Base-by-base conservation (phyloP, 2,888 invertebrate genomes). In the Drosophila lacicola region DNA sequence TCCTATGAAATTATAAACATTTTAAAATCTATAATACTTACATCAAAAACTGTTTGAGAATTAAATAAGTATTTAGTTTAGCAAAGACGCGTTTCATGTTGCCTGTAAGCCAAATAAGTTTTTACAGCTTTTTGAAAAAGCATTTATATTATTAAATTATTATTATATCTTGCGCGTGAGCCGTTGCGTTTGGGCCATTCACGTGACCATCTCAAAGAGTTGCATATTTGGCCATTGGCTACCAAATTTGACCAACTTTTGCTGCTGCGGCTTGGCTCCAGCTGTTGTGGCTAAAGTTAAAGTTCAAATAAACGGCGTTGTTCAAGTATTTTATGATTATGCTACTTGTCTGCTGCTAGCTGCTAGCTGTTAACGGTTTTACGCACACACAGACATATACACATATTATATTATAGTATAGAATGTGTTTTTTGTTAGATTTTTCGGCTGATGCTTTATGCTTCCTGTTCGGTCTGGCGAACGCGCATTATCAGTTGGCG, bases 261-360 rank as follows among this genome's bases (percentile, higher is more conserved):
- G 29, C 29, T 8, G 29, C 29, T 34, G 25, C 50, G 57, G 53
- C 53, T 47, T 44, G 54, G 17, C 57, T 49, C 39, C 44, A 11
- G 64, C 50, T 57, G 17, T 51, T 46, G 49, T 54, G 64, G 74
- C 54, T 71, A 83, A 88, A 86, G 82, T 83, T 88, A 83, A 88
- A 83, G 82, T 83, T 83, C 82, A 82, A 80, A 80, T 80, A 65
- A 73, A 72, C 66, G 65, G 70, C 66, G 82, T 84, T 80, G 86
- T 86, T 86, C 78, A 82, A 74, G 68, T 88, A 88, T 86, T 82
- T 82, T 82, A 86, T 88, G 81, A 86, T 88, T 82, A 64, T 64
- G 77, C 66, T 70, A 77, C 78, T 82, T 88, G 78, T 74, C 66
- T 70, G 66, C 70, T 76, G 49, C 69, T 78, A 50, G 66, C 73